Conservation (phyloP, 2,113 vertebrate genomes). For the Ahaetulla prasina region DNA sequence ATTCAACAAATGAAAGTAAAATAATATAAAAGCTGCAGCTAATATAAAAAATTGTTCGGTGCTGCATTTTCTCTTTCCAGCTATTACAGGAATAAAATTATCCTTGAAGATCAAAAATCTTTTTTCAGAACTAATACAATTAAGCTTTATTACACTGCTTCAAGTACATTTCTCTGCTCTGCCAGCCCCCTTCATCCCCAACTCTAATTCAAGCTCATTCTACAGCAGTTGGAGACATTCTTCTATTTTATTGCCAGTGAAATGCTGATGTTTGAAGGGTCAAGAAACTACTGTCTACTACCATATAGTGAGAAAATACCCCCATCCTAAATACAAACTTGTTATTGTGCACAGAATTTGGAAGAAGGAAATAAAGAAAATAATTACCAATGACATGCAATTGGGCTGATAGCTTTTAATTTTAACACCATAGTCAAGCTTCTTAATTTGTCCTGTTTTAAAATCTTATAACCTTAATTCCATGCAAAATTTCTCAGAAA, state of each 20-base stretch:
- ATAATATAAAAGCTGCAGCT: constrained; percentile 69
- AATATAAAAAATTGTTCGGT: constrained; percentile 67
- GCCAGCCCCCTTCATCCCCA: constrained; percentile 36
- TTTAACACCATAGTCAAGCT: neutral
- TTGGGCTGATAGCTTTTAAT: neutral
- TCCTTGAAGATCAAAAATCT: constrained; percentile 64
- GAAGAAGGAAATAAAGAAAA: constrained; percentile 8
- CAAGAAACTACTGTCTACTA: constrained; percentile 41
- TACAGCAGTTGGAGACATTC: constrained; percentile 39
- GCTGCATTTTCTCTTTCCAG: constrained; percentile 62
- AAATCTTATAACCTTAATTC: neutral
- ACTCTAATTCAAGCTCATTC: constrained; percentile 37
- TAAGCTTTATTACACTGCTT: constrained; percentile 66
- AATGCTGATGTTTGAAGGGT: constrained; percentile 56
- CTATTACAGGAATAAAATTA: constrained; percentile 68
- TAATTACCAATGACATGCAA: constrained; percentile 9
- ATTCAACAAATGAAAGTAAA: constrained; percentile 65
- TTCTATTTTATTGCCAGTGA: constrained; percentile 54
- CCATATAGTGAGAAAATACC: constrained; percentile 48
- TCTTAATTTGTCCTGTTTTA: neutral
- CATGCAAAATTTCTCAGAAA: neutral
- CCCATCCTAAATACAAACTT: constrained; percentile 36
- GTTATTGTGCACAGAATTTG: constrained; percentile 25
- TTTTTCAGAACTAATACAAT: constrained; percentile 70
- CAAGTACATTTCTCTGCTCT: constrained; percentile 58